These are phyloP conservation scores for Holacanthella duospinosa DNA, from an alignment of 2,888 invertebrate genomes.

Conservation along the genomic window DNA sequence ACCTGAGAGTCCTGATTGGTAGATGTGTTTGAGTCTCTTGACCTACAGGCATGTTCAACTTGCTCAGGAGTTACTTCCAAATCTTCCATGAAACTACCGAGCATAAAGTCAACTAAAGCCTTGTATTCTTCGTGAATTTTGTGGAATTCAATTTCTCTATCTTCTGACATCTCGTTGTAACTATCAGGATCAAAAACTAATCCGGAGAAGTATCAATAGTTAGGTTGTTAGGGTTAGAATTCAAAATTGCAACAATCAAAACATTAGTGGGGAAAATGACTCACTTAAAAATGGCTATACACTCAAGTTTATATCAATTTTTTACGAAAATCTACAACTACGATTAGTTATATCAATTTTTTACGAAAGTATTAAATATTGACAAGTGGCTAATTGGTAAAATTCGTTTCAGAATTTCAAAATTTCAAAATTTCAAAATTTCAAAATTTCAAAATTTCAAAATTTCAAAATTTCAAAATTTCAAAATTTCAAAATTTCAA, in stretches of 20 bases:
- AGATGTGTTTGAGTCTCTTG: conserved; percentile 33
- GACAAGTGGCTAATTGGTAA: neutral
- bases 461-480: too few relatives aligned
- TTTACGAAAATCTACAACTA: too few relatives aligned
- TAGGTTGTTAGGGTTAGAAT: neutral
- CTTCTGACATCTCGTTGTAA: conserved; percentile 43
- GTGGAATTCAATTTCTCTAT: conserved; percentile 64
- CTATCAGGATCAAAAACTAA: conserved; percentile 77
- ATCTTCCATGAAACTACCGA: conserved; percentile 86
- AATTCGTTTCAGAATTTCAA: neutral
- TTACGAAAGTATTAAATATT: neutral
- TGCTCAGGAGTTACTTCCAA: conserved; percentile 78
- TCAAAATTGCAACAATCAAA: neutral
- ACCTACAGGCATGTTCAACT: conserved; percentile 66
- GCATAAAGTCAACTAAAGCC: conserved; percentile 78
- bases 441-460: too few relatives aligned
- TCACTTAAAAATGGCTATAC: too few relatives aligned
- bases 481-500: too few relatives aligned
- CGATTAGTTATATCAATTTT: too few relatives aligned
- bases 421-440: too few relatives aligned
- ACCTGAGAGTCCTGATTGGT: conserved; percentile 7
- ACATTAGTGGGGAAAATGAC: too few relatives aligned
- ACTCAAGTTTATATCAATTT: too few relatives aligned
- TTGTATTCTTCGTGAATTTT: conserved; percentile 75
- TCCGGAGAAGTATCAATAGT: conserved; percentile 23